Evolutionary conservation across 2,888 invertebrate genomes (phyloP).

Genomic region (Athetis lepigone): DNA sequence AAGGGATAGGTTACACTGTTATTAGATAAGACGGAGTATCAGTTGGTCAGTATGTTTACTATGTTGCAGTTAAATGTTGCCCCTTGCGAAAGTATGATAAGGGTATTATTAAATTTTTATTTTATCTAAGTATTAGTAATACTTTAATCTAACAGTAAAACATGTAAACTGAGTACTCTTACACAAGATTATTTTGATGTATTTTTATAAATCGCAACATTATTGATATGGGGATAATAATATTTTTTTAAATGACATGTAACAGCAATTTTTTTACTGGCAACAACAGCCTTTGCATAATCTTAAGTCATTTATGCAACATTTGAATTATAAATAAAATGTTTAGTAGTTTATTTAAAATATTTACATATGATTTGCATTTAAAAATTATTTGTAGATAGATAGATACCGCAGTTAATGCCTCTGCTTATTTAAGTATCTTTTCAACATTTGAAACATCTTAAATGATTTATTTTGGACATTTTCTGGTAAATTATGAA

Average conservation of each 20-base stretch:
- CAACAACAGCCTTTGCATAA: background rate
- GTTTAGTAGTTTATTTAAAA: background rate
- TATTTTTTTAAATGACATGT: background rate
- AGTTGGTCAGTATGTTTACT: conserved; percentile 5
- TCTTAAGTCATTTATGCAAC: background rate
- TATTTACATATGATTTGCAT: background rate
- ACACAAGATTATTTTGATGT: too few species aligned
- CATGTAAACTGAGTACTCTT: too few species aligned
- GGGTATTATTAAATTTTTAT: background rate
- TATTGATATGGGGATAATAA: background rate
- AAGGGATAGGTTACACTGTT: conserved; percentile 15
- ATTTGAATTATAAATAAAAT: background rate
- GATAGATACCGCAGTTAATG: background rate
- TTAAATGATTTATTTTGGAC: too few species aligned
- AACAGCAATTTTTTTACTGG: background rate
- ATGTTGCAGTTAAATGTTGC: conserved; percentile 6
- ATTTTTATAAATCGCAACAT: background rate
- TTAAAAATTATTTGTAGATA: background rate
- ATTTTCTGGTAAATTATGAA: too few species aligned
- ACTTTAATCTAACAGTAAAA: background rate
- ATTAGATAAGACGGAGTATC: conserved; percentile 16
- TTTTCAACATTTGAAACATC: too few species aligned
- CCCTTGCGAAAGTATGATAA: conserved; percentile 8
- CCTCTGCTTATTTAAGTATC: background rate
- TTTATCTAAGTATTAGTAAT: background rate